Conservation (phyloP, 2,797 vertebrate genomes). For the Microtus obscurus region DNA sequence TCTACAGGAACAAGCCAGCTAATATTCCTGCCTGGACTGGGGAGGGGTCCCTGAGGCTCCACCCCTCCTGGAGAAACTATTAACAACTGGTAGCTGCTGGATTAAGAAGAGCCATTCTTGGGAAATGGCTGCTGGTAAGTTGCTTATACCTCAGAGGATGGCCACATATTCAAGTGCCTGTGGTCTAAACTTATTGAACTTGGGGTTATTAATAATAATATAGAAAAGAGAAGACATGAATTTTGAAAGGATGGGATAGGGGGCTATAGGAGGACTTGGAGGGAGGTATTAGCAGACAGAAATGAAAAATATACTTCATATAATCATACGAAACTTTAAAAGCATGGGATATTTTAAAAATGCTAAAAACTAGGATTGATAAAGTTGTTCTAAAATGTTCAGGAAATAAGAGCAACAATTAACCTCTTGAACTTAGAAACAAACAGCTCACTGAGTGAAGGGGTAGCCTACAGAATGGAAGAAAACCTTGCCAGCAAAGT, state of each 20-base stretch:
- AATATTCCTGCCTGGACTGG: background rate
- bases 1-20: background rate
- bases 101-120: background rate
- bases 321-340: background rate
- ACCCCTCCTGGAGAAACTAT: background rate
- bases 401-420: background rate
- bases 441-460: background rate
- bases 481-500: background rate
- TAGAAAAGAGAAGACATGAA: background rate
- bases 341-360: background rate
- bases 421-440: background rate
- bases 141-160: background rate
- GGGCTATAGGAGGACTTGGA: background rate
- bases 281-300: background rate
- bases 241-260: background rate
- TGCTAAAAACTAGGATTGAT: background rate
- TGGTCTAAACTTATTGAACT: background rate
- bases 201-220: background rate
- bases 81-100: background rate
- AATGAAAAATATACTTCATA: background rate
- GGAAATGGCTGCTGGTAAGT: too few species aligned
- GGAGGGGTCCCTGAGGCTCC: background rate
- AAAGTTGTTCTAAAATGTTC: background rate
- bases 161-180: background rate
- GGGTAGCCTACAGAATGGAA: background rate